Evolutionary conservation across 2,113 vertebrate genomes (phyloP).

Genomic region (Thamnophis sirtalis): DNA sequence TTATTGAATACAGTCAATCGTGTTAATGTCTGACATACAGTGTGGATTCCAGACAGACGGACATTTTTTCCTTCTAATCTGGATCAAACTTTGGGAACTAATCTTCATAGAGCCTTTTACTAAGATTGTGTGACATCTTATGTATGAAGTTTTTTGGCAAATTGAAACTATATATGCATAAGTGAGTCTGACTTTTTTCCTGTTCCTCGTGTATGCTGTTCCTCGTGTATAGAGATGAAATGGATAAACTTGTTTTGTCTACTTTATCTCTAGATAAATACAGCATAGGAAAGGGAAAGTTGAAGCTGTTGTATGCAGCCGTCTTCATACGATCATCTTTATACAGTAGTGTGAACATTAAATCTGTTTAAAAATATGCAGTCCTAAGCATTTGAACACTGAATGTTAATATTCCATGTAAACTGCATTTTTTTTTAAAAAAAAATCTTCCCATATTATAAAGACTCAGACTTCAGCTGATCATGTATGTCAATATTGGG

Average conservation of each 20-base stretch:
- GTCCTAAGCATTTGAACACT: neutral
- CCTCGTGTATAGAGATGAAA: neutral
- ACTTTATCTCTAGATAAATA: neutral
- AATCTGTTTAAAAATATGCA: neutral
- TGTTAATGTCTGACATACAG: too few species aligned
- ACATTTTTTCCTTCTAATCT: neutral
- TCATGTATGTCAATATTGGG: neutral
- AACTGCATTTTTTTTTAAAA: neutral
- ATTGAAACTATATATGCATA: neutral
- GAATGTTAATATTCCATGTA: neutral
- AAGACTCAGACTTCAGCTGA: neutral
- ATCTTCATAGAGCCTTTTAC: neutral
- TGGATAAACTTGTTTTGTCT: neutral
- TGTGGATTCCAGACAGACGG: too few species aligned
- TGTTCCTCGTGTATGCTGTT: neutral
- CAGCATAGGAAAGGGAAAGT: neutral
- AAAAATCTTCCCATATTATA: neutral
- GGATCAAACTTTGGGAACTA: neutral
- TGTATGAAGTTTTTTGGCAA: neutral
- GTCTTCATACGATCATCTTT: neutral
- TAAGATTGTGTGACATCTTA: neutral
- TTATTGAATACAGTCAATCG: neutral
- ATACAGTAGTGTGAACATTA: neutral
- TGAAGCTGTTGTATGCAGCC: neutral
- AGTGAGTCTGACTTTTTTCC: neutral